Conservation (phyloP, 2,888 invertebrate genomes). For the Agrypnus murinus region DNA sequence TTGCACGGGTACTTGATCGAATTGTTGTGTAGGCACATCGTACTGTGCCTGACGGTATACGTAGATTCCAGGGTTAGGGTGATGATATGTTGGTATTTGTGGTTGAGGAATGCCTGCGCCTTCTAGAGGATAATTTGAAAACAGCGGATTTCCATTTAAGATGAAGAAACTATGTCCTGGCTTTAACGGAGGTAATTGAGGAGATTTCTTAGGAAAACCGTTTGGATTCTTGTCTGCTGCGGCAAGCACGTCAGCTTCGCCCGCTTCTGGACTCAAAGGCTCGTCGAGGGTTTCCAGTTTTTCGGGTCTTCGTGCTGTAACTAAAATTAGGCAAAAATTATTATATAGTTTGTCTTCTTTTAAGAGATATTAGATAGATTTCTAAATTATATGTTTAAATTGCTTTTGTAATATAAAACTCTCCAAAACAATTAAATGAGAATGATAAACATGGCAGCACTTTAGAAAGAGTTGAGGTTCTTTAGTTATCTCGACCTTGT, state of each 20-base stretch:
- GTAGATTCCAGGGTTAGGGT: slow-evolving; percentile 29
- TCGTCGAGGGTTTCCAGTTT: slow-evolving; percentile 68
- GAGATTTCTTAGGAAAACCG: slow-evolving; percentile 51
- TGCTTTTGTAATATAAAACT: no score
- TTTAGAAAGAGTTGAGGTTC: no score
- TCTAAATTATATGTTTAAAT: neutral
- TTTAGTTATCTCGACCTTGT: no score
- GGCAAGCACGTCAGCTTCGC: slow-evolving; percentile 60
- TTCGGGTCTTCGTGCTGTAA: slow-evolving; percentile 63
- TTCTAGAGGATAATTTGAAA: slow-evolving; percentile 60
- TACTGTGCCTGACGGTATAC: slow-evolving; percentile 41
- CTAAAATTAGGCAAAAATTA: no score
- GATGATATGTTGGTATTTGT: slow-evolving; percentile 16
- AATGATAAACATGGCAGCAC: no score
- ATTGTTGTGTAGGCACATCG: slow-evolving; percentile 34
- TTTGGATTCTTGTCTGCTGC: slow-evolving; percentile 56
- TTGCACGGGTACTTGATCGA: slow-evolving; percentile 53
- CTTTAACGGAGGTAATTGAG: slow-evolving; percentile 55
- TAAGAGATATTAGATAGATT: neutral
- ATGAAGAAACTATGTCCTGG: slow-evolving; percentile 76
- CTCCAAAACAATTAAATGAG: no score
- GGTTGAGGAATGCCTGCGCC: slow-evolving; percentile 11
- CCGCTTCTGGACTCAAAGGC: slow-evolving; percentile 53
- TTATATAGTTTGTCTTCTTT: neutral
- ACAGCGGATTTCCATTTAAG: slow-evolving; percentile 74